phyloP scores from a whole-genome alignment of 35 echinoderm and acorn worm species.

The Hemicentrotus pulcherrimus region DNA sequence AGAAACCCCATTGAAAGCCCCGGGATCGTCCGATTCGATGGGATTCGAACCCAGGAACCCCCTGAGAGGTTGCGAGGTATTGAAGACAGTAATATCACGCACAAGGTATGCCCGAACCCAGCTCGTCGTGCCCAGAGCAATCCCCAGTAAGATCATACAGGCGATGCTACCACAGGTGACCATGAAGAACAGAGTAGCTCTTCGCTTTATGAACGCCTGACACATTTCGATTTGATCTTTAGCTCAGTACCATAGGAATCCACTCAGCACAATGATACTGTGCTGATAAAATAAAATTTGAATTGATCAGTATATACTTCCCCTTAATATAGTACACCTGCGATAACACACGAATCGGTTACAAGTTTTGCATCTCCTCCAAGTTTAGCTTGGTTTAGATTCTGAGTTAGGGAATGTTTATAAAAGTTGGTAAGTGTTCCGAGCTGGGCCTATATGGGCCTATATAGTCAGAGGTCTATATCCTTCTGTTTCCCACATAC shows the following conservation, averaged over 20 bases:
- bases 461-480: no score
- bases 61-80: slow-evolving; percentile 51
- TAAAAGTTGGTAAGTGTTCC: not conserved
- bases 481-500: no score
- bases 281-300: not conserved
- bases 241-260: not conserved
- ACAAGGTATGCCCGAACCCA: slow-evolving; percentile 61
- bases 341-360: not conserved
- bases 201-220: slow-evolving; percentile 62
- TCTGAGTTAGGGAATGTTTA: not conserved
- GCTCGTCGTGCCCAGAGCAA: slow-evolving; percentile 55
- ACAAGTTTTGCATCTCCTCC: not conserved
- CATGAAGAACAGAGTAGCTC: slow-evolving; percentile 75
- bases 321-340: not conserved
- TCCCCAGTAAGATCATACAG: slow-evolving; percentile 68
- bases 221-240: slow-evolving; percentile 4
- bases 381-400: not conserved
- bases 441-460: no score
- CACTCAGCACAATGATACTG: not conserved
- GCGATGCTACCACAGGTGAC: slow-evolving; percentile 57
- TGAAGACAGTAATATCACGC: slow-evolving; percentile 39
- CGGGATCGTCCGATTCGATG: slow-evolving; percentile 70
- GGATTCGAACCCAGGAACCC: slow-evolving; percentile 60
- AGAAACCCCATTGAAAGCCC: slow-evolving; percentile 69
- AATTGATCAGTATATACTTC: not conserved